Base-by-base conservation (phyloP, 2,797 vertebrate species). In the Microcaecilia unicolor region DNA sequence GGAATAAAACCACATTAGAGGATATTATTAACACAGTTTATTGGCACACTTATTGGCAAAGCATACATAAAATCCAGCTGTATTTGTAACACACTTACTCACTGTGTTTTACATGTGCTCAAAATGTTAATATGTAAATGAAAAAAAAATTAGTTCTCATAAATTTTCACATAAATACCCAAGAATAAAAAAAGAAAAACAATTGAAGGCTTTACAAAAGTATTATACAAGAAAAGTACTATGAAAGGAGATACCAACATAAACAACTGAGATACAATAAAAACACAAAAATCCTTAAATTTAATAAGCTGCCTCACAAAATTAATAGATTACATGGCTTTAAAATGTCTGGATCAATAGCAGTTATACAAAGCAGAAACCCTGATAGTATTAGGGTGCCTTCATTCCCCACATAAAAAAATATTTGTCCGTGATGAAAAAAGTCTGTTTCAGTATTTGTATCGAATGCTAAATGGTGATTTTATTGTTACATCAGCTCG, bases 21-120 rank as follows among this genome's bases (percentile, higher is more conserved):
- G 37, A 41, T 38, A 11, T 66, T 80, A 67, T 91, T 89, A 93
- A 89, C 87, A 95, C 88, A 76, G 84, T 97, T 98, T 98, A 98
- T 96, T 96, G 90, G 89, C 90, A 96, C 91, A 94, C 81, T 82
- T 91, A 93, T 89, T 93, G 86, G 87, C 86, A 93, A 97, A 98
- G 92, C 92, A 97, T 93, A 97, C 92, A 96, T 93, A 94, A 92
- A 91, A 93, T 89, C 93, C 89, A 91, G 84, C 88, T 87, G 88
- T 87, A 89, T 87, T 86, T 70, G 85, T 93, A 90, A 95, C 89
- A 89, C 83, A 89, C 81, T 78, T 87, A 92, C 78, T 89, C 85
- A 90, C 90, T 88, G 87, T 90, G 86, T 90, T 91, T 89, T 90
- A 96, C 90, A 91, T 81, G 82, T 83, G 80, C 58, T 81, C 67